These are phyloP conservation scores for Sula dactylatra DNA, from an alignment of 2,113 vertebrate species.

Conservation along the genomic window DNA sequence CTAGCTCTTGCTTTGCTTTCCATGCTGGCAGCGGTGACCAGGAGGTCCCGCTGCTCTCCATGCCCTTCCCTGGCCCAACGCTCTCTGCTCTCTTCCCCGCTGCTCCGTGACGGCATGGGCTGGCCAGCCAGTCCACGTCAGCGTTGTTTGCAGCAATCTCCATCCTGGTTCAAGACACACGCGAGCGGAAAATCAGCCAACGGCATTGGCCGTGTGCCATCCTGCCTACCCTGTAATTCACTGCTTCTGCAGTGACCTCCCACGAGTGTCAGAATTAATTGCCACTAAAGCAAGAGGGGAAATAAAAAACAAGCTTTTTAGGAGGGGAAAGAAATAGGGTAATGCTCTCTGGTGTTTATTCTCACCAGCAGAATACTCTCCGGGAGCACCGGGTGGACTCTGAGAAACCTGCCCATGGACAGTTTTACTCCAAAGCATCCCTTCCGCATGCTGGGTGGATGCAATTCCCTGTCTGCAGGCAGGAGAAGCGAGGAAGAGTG, in stretches of 20 bases:
- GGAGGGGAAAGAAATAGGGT: neutral
- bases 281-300: neutral
- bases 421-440: neutral
- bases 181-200: neutral
- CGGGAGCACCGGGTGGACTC: neutral
- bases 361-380: neutral
- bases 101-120: neutral
- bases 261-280: neutral
- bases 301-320: neutral
- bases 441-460: accelerated
- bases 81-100: neutral
- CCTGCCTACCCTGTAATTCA: neutral
- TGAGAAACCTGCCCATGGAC: neutral
- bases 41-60: neutral
- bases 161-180: neutral
- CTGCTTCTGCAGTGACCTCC: neutral
- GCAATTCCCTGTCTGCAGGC: neutral
- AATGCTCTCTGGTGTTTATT: neutral
- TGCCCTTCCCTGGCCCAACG: neutral
- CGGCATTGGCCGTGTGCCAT: neutral
- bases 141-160: neutral
- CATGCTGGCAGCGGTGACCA: accelerated
- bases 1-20: neutral
- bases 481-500: neutral
- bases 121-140: accelerated